Conservation (phyloP, 2,888 invertebrate genomes). For the Drosophila nr. medialis region DNA sequence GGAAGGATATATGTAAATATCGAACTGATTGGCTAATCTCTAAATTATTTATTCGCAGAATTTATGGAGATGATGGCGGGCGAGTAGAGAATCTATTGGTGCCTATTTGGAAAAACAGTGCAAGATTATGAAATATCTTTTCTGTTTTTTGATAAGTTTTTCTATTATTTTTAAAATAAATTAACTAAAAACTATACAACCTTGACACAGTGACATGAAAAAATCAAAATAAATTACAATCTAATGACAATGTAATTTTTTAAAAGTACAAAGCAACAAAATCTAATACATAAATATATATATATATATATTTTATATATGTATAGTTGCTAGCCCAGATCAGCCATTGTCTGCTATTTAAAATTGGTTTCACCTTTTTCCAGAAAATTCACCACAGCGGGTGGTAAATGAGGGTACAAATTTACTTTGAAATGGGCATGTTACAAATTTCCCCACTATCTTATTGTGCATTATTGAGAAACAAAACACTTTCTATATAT, state of each 20-base stretch:
- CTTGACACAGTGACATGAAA: not conserved
- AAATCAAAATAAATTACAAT: not conserved
- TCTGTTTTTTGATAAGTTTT: slow-evolving; percentile 12
- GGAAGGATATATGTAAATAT: not conserved
- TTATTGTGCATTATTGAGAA: not conserved
- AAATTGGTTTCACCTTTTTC: not conserved
- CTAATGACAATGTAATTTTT: not conserved
- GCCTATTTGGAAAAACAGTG: not conserved
- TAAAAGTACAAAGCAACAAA: not conserved
- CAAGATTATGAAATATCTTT: slow-evolving; percentile 6
- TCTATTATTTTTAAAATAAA: slow-evolving; percentile 23
- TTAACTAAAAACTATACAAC: slow-evolving; percentile 2
- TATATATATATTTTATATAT: not conserved
- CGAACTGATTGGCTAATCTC: slow-evolving; percentile 11
- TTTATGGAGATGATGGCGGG: slow-evolving; percentile 98
- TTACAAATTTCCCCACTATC: not conserved
- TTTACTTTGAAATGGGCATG: not conserved
- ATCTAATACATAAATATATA: not conserved
- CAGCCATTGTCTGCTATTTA: not conserved
- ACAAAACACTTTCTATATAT: not conserved
- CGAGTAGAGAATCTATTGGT: slow-evolving; percentile 86
- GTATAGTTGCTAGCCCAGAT: not conserved
- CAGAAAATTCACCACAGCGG: not conserved
- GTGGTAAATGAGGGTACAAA: not conserved
- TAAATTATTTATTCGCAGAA: slow-evolving; percentile 87